Percentiles rank a stretch among this genome's conserved stretches.
Evolutionary conservation across 2,888 invertebrate genomes (phyloP).

Genomic region (Sesamia inferens): DNA sequence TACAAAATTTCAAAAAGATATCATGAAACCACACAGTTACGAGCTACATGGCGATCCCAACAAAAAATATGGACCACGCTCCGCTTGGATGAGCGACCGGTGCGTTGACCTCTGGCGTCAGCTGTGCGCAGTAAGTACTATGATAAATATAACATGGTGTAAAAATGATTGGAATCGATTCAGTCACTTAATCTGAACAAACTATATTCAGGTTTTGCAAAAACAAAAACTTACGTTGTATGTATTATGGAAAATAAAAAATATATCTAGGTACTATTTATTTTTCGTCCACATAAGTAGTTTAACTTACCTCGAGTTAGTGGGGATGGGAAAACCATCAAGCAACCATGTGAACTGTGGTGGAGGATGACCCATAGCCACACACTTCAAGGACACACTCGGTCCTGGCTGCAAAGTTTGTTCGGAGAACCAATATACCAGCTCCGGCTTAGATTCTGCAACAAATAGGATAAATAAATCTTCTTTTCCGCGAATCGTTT

Average conservation of each 20-base stretch:
- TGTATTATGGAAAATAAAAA: not conserved
- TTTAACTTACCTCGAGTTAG: conserved; percentile 91
- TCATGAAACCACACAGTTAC: too few relatives aligned
- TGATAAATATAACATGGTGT: too few relatives aligned
- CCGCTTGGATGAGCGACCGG: too few relatives aligned
- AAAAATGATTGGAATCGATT: too few relatives aligned
- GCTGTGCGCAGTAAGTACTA: too few relatives aligned
- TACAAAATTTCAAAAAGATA: too few relatives aligned
- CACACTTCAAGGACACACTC: conserved; percentile 97
- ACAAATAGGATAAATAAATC: conserved; percentile 57
- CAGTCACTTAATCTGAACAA: too few relatives aligned
- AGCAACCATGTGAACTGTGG: conserved; percentile 97
- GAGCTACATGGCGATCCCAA: too few relatives aligned
- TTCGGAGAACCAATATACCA: conserved; percentile 97
- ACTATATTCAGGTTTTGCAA: too few relatives aligned
- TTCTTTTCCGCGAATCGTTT: conserved; percentile 12
- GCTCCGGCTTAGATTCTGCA: conserved; percentile 96
- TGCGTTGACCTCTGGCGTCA: too few relatives aligned
- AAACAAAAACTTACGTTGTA: not conserved
- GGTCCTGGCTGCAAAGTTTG: conserved; percentile 97
- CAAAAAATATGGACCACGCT: too few relatives aligned
- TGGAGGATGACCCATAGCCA: conserved; percentile 98
- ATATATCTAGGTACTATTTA: not conserved
- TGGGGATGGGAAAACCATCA: conserved; percentile 96
- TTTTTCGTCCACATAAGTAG: not conserved